phyloP scores from a whole-genome alignment of 2,888 invertebrate genomes.

The Athrips mouffetella region DNA sequence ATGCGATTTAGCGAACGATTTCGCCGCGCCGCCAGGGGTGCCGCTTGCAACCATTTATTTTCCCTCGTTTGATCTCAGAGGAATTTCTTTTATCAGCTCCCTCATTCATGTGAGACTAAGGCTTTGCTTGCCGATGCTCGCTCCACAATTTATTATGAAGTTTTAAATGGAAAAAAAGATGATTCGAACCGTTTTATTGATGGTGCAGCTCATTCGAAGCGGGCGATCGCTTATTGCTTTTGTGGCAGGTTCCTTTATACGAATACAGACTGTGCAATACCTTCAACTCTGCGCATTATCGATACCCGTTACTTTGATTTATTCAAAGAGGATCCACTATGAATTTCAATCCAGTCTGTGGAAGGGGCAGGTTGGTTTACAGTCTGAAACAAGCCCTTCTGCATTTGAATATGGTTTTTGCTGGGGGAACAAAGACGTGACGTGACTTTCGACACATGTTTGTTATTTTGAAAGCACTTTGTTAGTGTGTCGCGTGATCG shows the following conservation, averaged over 20 bases:
- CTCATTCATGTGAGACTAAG: conserved; percentile 49
- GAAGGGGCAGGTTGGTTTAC: conserved; percentile 4
- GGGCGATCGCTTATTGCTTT: conserved; percentile 23
- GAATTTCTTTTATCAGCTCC: conserved; percentile 57
- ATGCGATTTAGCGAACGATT: conserved; percentile 40
- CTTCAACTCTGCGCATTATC: conserved; percentile 11
- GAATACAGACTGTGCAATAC: conserved; percentile 10
- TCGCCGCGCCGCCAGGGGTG: conserved; percentile 26
- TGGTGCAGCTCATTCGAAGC: conserved; percentile 22
- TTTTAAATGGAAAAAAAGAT: conserved; percentile 29
- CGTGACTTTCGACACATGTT: conserved; percentile 6
- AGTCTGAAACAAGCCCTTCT: conserved; percentile 11
- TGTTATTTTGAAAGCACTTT: conserved; percentile 5
- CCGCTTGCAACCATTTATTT: conserved; percentile 46
- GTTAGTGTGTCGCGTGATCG: conserved; percentile 7
- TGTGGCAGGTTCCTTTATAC: conserved; percentile 16
- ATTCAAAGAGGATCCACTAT: conserved; percentile 9
- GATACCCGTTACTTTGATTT: conserved; percentile 12
- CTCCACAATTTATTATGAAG: conserved; percentile 30
- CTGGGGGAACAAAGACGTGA: not conserved
- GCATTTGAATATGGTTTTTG: conserved; percentile 10
- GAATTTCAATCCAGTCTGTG: conserved; percentile 6
- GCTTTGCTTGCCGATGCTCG: conserved; percentile 29
- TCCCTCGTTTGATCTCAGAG: conserved; percentile 52
- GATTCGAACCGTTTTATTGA: conserved; percentile 28